Base-by-base conservation (phyloP, 2,797 vertebrate species). In the Holocentrus rufus region DNA sequence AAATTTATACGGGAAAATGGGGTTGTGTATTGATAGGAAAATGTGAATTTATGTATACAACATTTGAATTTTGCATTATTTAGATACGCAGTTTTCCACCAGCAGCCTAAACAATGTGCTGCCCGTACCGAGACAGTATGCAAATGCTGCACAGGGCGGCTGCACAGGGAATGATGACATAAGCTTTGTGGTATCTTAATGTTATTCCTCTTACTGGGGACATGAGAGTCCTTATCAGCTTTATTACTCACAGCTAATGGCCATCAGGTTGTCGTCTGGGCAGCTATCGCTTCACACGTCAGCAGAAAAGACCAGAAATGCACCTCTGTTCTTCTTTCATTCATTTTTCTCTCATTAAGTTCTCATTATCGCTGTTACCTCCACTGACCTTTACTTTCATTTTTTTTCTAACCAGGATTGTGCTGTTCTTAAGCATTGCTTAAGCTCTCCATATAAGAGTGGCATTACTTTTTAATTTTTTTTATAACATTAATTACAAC, bases 181-280 rank as follows among this genome's bases (percentile, higher is more conserved):
- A 80, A 88, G 81, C 81, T 73, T 50, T 47, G 74, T 69, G 75
- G 73, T 87, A 62, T 81, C 84, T 80, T 76, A 69, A 56, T 84
- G 76, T 80, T 87, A 79, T 82, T 83, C 67, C 61, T 80, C 67
- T 83, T 77, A 65, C 77, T 65, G 65, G 74, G 74, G 76, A 80
- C 84, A 72, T 2, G 30, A 72, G 83, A 83, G 80, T 72, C 69
- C 73, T 85, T 79, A 84, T 83, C 81, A 22, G 83, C 72, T 80
- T 88, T 88, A 90, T 92, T 85, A 85, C 88, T 90, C 85, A 79
- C 58, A 62, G 83, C 84, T 90, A 89, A 90, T 90, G 82, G 79
- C 79, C 84, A 60, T 83, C 81, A 81, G 85, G 82, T 81, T 85
- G 90, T 72, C 65, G 65, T 66, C 72, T 68, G 80, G 72, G 74